These are phyloP conservation scores for Gallinago solitaria DNA, from an alignment of 2,797 vertebrate species.

Conservation along the genomic window DNA sequence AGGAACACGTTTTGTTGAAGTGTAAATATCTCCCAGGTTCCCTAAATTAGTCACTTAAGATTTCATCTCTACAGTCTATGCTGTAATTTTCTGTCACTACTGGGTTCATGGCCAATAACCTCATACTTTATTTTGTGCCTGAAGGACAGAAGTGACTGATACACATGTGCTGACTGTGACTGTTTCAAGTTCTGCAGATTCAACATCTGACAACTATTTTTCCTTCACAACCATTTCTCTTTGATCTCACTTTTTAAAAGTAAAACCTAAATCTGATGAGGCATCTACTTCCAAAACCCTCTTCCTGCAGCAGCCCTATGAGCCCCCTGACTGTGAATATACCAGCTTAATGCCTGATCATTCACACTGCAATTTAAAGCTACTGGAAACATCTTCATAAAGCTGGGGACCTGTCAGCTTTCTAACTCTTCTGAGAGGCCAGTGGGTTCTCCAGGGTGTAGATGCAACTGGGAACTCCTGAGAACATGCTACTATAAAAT, in stretches of 20 bases:
- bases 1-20: not conserved
- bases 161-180: not conserved
- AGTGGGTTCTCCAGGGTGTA: not conserved
- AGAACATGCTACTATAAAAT: not conserved
- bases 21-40: not conserved
- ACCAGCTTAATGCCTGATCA: fast-evolving
- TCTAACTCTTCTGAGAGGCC: not conserved
- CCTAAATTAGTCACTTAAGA: not conserved
- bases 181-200: not conserved
- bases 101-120: not conserved
- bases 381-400: not conserved
- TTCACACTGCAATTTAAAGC: not conserved
- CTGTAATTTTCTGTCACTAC: not conserved
- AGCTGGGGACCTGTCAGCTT: not conserved
- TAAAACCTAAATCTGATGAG: not conserved
- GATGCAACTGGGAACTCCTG: not conserved
- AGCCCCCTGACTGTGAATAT: not conserved
- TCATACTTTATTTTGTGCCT: not conserved
- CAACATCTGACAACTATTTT: not conserved
- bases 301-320: not conserved
- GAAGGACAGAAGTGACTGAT: not conserved
- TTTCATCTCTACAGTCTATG: fast-evolving
- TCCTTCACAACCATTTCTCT: not conserved
- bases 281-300: not conserved
- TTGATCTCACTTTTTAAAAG: not conserved